Evolutionary conservation across 2,113 vertebrate genomes (phyloP), one percentile per base, ranked within the genome.

Genomic region (Ammodytes dubius): DNA sequence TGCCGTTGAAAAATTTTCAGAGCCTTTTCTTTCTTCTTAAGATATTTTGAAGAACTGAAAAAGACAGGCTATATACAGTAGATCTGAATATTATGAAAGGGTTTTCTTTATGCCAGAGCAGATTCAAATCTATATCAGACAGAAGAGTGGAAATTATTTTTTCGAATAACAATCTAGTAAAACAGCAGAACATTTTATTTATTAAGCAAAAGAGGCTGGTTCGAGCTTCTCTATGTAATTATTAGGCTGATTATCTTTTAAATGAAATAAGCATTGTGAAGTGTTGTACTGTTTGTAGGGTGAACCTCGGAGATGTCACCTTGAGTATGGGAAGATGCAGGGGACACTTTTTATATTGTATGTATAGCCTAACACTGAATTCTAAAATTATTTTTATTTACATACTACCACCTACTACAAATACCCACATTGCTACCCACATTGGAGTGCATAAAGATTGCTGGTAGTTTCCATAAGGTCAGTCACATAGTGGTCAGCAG

Each of bases 401-500:
- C 27, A 27, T 27, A 27, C 27, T 27, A 27, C 27, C 27, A 27
- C 7, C 49, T 8, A 10, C 4, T 15, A 7, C 4, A 27, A 37
- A 63, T 42, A 12, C 35, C 42, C 17, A 43, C 10, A 10, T 12
- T 35, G 46, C 67, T 5, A 11, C 46, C 27, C 27, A 27, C 27
- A n/a, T 46, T 50, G 13, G 37, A 8, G 15, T 17, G 9, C 4
- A 4, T 35, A 67, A 14, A 70, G 11, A 35, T 2, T 14, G 12
- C 17, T 10, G 43, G 35, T 50, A 39, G 61, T 46, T 74, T 84
- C 27, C 11, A 42, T 35, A 60, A 58, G 70, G 19, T 81, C 67
- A 74, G 50, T 66, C 19, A 71, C 64, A 74, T 63, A 70, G 54
- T 27, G 35, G 52, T 69, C 61, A 80, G 57, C 68, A 79, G 67